A percentile compares a stretch with the other conserved stretches of the same genome.
phyloP scores from a whole-genome alignment of 2,797 vertebrate species.

The Gallinago solitaria region DNA sequence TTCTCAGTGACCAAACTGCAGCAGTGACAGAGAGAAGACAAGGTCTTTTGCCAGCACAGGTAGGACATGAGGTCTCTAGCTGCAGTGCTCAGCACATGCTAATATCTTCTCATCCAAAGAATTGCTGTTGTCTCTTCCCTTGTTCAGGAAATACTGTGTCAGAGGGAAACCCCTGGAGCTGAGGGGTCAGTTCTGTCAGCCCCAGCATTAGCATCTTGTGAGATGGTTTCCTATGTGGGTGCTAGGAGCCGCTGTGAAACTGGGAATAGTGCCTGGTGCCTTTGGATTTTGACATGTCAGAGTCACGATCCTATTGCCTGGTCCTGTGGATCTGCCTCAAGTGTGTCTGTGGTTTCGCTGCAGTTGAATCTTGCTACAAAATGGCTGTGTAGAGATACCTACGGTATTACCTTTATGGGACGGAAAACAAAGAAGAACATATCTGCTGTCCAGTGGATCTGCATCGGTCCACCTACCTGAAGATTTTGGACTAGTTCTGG shows the following conservation, averaged over 20 bases:
- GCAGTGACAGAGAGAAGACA: background rate
- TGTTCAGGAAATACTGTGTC: background rate
- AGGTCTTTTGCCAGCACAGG: background rate
- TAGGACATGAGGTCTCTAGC: background rate
- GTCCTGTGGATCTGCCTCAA: background rate
- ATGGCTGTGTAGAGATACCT: background rate
- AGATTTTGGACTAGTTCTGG: background rate
- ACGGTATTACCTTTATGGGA: background rate
- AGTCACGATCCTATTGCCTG: fast-evolving
- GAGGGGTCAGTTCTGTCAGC: background rate
- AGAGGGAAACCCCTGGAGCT: background rate
- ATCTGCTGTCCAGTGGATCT: background rate
- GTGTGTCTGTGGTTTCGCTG: background rate
- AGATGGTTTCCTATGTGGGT: background rate
- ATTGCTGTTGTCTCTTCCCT: background rate
- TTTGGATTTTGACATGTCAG: background rate
- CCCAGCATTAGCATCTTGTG: background rate
- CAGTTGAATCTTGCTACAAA: background rate
- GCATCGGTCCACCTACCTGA: background rate
- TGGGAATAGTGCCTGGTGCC: background rate
- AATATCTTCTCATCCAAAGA: background rate
- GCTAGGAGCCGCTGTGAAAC: background rate
- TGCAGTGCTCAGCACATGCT: background rate
- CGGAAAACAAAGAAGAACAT: background rate
- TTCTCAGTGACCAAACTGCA: background rate